Conservation (phyloP, 2,888 invertebrate species). For the Dryocosmus kuriphilus region DNA sequence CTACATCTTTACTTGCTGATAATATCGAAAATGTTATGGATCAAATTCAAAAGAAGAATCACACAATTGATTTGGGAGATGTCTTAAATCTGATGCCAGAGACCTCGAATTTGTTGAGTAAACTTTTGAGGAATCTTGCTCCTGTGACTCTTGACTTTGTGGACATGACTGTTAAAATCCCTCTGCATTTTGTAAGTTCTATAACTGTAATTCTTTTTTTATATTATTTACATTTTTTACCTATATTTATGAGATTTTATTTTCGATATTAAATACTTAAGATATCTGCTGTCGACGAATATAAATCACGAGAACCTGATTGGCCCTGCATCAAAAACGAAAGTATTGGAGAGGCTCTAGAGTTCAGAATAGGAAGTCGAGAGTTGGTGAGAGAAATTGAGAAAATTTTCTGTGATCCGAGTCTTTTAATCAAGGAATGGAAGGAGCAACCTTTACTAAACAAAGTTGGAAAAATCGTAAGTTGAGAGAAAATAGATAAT, state of each 20-base stretch:
- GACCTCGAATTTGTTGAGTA: constrained; percentile 64
- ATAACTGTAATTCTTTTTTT: not conserved
- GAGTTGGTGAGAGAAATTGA: constrained; percentile 78
- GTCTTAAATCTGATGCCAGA: constrained; percentile 65
- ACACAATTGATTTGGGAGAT: constrained; percentile 55
- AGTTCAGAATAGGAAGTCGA: constrained; percentile 67
- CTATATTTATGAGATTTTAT: not conserved
- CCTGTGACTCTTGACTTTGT: constrained; percentile 65
- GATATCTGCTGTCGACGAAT: constrained; percentile 76
- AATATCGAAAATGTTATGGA: constrained; percentile 66
- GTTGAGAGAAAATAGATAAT: constrained; percentile 43
- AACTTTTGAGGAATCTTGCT: constrained; percentile 63
- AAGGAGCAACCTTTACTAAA: constrained; percentile 63
- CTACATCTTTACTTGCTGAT: constrained; percentile 61
- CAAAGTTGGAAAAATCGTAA: constrained; percentile 62
- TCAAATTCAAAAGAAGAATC: constrained; percentile 61
- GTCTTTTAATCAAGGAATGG: constrained; percentile 78
- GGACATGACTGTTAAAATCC: constrained; percentile 63
- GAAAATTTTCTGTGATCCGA: constrained; percentile 77
- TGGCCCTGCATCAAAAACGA: constrained; percentile 79
- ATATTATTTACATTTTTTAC: not conserved
- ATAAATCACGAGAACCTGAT: constrained; percentile 75
- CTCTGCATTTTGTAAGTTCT: constrained; percentile 62
- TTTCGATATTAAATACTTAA: constrained; percentile 38
- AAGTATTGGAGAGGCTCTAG: constrained; percentile 75